Evolutionary conservation across 2,888 invertebrate genomes (phyloP).

Genomic region (Drosophila prolongata): DNA sequence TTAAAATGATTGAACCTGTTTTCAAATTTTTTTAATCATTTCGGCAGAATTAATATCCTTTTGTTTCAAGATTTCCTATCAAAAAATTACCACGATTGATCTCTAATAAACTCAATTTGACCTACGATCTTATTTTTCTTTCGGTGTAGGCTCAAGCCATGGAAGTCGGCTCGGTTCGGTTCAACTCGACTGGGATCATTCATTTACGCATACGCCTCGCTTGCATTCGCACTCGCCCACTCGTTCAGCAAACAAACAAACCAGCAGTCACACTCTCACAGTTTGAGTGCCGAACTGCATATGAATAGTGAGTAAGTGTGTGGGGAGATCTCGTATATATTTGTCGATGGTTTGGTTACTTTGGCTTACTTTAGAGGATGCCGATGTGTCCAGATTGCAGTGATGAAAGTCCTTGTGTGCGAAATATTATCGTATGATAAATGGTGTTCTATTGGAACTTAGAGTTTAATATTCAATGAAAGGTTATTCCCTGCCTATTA

Average conservation of each 20-base stretch:
- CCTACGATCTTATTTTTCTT: neutral
- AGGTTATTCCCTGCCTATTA: neutral
- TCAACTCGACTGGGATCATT: slow-evolving; percentile 65
- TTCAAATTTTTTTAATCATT: no score
- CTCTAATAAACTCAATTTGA: neutral
- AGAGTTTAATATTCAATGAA: neutral
- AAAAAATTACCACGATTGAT: no score
- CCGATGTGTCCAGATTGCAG: slow-evolving; percentile 14
- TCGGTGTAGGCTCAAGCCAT: slow-evolving; percentile 6
- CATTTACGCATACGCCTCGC: slow-evolving; percentile 72
- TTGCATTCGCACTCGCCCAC: slow-evolving; percentile 58
- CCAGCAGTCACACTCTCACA: slow-evolving; percentile 34
- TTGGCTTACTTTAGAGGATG: slow-evolving; percentile 4
- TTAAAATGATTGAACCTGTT: no score
- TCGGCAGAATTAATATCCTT: no score
- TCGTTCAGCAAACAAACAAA: slow-evolving; percentile 62
- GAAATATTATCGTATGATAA: slow-evolving; percentile 1
- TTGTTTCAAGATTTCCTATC: no score
- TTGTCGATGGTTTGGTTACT: slow-evolving; percentile 33
- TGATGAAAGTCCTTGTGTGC: neutral
- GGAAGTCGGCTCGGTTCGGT: slow-evolving; percentile 34
- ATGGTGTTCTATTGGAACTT: neutral
- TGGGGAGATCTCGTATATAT: slow-evolving; percentile 9
- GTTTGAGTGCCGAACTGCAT: slow-evolving; percentile 64
- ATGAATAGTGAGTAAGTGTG: slow-evolving; percentile 66